Conservation (phyloP, 1,140 invertebrate genomes). For the Pseudomyrmex sp. region DNA sequence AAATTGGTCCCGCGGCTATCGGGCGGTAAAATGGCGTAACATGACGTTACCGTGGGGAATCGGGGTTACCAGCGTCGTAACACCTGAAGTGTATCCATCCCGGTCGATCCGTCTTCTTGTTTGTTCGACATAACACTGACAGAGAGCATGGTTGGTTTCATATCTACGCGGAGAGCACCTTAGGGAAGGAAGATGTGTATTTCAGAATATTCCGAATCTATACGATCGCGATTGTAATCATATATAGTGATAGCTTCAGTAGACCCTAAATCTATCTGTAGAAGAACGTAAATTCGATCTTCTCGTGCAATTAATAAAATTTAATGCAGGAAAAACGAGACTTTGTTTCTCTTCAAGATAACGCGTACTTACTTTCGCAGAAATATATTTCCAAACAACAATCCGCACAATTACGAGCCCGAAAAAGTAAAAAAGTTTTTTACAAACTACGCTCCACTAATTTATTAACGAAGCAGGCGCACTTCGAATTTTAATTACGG, state of each 20-base stretch:
- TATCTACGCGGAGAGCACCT: background rate
- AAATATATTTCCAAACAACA: no score
- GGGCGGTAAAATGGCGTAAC: conserved; percentile 63
- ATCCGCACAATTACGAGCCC: no score
- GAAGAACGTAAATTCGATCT: no score
- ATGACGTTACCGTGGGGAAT: conserved; percentile 49
- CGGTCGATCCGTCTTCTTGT: conserved; percentile 18
- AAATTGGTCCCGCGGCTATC: conserved; percentile 38
- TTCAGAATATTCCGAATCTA: conserved; percentile 11
- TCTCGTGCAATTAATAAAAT: no score
- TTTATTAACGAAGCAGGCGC: no score
- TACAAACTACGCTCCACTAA: no score
- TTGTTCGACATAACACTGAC: background rate
- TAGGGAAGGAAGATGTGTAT: conserved; percentile 2
- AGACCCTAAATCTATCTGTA: no score
- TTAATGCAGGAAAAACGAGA: no score
- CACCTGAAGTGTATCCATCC: conserved; percentile 33
- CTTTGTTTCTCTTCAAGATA: no score
- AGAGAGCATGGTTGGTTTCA: conserved; percentile 1
- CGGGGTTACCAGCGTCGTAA: conserved; percentile 59
- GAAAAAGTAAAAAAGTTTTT: no score
- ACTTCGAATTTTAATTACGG: no score
- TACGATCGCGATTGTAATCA: background rate
- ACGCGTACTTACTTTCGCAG: no score
- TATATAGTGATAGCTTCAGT: background rate